Evolutionary conservation across 2,888 invertebrate species (phyloP), one percentile per base, ranked within the genome.

Genomic region (Frankliniella intonsa): DNA sequence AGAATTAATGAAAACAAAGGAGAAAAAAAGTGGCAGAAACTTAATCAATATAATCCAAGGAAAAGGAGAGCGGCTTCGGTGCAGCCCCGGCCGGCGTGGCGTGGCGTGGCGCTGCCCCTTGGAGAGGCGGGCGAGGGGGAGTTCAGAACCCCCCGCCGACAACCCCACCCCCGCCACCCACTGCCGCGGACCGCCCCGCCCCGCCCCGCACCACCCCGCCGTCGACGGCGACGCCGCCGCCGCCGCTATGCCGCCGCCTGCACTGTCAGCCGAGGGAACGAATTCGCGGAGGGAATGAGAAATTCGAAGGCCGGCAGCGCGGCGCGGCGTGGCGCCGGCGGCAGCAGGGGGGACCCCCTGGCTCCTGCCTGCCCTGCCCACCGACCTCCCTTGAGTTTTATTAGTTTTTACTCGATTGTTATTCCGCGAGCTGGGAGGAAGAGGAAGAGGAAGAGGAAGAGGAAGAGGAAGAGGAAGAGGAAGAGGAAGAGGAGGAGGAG

Each of bases 1-100:
- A 76, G 69, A 76, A 76, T 76, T 76, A 76, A 76, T 76, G 69
- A 76, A 76, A 76, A 76, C 69, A 76, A 76, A 76, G 69, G 69
- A 76, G 69, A 22, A 76, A 76, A 76, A 76, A 76, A 76, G 69
- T 76, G 69, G 69, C 69, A 76, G 69, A 76, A 76, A 76, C 69
- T 76, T 76, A 76, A 76, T 76, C 69, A 76, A 76, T 76, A 76
- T 76, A 76, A 76, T 76, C 69, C 69, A 25, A 76, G 69, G 69
- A 12, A 76, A 76, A 76, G 69, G 69, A 76, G 69, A 76, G 69
- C 69, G 69, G 69, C 69, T 76, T 76, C 69, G 69, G 69, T 76
- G 69, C 69, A 76, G 69, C 22, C 22, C 25, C 11, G 8, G 69
- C 69, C 55, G 7, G 55, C 55, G 5, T 17, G 62, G 62, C 62